Conservation (phyloP, 2,113 vertebrate genomes). For the Hippocampus guttulatus region DNA sequence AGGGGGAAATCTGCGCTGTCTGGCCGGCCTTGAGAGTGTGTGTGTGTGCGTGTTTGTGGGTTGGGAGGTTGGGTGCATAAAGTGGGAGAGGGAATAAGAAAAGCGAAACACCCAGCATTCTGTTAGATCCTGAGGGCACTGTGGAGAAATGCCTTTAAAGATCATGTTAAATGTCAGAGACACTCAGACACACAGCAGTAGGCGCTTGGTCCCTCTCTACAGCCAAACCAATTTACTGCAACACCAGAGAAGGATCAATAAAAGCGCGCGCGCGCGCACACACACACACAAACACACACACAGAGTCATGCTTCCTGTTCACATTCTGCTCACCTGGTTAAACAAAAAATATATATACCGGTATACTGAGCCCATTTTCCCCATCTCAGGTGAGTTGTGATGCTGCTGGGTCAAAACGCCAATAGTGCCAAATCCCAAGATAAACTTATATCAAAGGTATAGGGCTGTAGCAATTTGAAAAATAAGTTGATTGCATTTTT, state of each 20-base stretch:
- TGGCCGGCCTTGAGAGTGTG: slow-evolving; percentile 27
- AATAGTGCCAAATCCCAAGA: slow-evolving; percentile 48
- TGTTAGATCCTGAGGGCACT: slow-evolving; percentile 71
- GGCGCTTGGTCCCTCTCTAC: slow-evolving; percentile 66
- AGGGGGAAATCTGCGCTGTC: slow-evolving; percentile 39
- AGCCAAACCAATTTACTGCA: slow-evolving; percentile 73
- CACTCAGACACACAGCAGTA: slow-evolving; percentile 75
- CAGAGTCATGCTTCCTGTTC: slow-evolving; percentile 35
- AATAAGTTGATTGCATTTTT: not conserved
- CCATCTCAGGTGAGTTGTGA: slow-evolving; percentile 42
- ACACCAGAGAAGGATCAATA: slow-evolving; percentile 71
- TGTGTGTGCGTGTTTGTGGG: slow-evolving; percentile 21
- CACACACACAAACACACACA: slow-evolving; percentile 21
- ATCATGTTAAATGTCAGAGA: slow-evolving; percentile 80
- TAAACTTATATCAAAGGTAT: slow-evolving; percentile 45
- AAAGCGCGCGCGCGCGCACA: slow-evolving; percentile 1
- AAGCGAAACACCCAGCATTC: slow-evolving; percentile 57
- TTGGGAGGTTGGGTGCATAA: slow-evolving; percentile 25
- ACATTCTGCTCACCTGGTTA: slow-evolving; percentile 52
- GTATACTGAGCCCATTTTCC: slow-evolving; percentile 30
- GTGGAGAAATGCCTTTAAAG: slow-evolving; percentile 78
- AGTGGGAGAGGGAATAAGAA: slow-evolving; percentile 53
- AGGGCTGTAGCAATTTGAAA: slow-evolving; percentile 5
- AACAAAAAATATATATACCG: slow-evolving; percentile 17
- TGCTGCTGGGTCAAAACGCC: slow-evolving; percentile 59